A percentile compares a stretch with the other conserved stretches of the same genome.
Conservation (phyloP, 2,113 vertebrate species). For the Microcebus tavaratra region DNA sequence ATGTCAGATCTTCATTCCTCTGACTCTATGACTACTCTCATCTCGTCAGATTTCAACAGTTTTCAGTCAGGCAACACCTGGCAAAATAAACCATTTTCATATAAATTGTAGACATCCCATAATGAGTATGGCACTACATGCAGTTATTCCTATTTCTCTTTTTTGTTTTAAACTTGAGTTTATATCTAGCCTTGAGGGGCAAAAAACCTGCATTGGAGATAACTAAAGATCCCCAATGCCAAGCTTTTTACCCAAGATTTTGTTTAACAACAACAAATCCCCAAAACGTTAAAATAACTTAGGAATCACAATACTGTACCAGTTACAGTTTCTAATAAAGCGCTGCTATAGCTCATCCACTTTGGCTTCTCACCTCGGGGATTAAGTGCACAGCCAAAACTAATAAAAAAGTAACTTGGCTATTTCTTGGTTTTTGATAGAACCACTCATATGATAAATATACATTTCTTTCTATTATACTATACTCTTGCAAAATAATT, state of each 20-base stretch:
- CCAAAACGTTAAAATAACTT: background rate
- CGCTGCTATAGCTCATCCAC: background rate
- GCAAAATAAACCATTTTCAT: constrained; percentile 69
- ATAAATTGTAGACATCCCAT: constrained; percentile 30
- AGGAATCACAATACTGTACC: background rate
- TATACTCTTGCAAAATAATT: constrained; percentile 59
- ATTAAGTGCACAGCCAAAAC: constrained; percentile 9
- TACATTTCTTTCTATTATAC: constrained; percentile 46
- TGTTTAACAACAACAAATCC: background rate
- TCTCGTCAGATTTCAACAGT: constrained; percentile 56
- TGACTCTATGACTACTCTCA: constrained; percentile 27
- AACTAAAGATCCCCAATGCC: background rate
- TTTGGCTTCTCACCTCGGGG: constrained; percentile 1
- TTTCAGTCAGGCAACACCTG: constrained; percentile 70
- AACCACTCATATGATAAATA: constrained; percentile 45
- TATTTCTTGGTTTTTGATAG: constrained; percentile 46
- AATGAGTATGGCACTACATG: background rate
- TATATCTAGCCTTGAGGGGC: background rate
- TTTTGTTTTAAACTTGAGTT: constrained; percentile 50
- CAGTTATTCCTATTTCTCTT: background rate
- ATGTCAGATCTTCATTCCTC: constrained; percentile 59
- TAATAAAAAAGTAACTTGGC: constrained; percentile 1
- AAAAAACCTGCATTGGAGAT: background rate
- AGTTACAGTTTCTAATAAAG: background rate
- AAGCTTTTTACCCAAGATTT: background rate